Percentiles rank a stretch among this genome's conserved stretches.
phyloP scores from a whole-genome alignment of 2,113 vertebrate genomes.

The Hiodon alosoides region DNA sequence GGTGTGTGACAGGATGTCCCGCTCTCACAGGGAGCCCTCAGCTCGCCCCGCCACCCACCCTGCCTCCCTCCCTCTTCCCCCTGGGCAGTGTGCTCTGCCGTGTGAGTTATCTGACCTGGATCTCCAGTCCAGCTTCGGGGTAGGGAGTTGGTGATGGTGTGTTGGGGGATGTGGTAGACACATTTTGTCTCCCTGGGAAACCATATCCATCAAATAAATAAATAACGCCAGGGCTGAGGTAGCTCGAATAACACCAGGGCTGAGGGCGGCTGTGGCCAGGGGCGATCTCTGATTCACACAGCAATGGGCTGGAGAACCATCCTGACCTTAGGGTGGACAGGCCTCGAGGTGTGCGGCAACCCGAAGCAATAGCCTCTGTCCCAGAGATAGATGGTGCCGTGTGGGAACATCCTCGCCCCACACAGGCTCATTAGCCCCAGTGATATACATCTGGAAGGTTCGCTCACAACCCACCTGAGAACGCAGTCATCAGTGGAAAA shows the following conservation, averaged over 20 bases:
- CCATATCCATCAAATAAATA: slow-evolving; percentile 69
- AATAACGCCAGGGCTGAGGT: slow-evolving; percentile 59
- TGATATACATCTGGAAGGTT: slow-evolving; percentile 29
- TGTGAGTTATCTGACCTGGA: slow-evolving; percentile 51
- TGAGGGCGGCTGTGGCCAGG: slow-evolving; percentile 31
- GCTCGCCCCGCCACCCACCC: too few species aligned
- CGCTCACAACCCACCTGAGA: neutral
- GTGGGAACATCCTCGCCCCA: slow-evolving; percentile 43
- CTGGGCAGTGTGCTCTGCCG: slow-evolving; percentile 23
- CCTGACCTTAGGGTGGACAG: slow-evolving; percentile 44
- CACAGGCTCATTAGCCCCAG: slow-evolving; percentile 25
- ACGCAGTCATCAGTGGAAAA: neutral
- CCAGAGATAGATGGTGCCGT: slow-evolving; percentile 41
- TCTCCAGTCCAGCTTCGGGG: slow-evolving; percentile 48
- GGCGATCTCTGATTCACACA: neutral
- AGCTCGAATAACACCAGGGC: slow-evolving; percentile 67
- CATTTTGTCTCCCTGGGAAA: slow-evolving; percentile 56
- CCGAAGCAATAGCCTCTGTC: slow-evolving; percentile 20
- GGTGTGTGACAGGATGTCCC: slow-evolving; percentile 22
- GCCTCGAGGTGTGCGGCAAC: neutral
- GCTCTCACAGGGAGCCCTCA: slow-evolving; percentile 3
- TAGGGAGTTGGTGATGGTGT: slow-evolving; percentile 21
- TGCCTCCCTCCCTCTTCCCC: neutral
- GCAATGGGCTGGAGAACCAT: slow-evolving; percentile 30
- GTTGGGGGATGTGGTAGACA: slow-evolving; percentile 17